Evolutionary conservation across 1,140 invertebrate genomes (phyloP), one percentile per base, ranked within the genome.

Genomic region (Tetramorium parvispinum): DNA sequence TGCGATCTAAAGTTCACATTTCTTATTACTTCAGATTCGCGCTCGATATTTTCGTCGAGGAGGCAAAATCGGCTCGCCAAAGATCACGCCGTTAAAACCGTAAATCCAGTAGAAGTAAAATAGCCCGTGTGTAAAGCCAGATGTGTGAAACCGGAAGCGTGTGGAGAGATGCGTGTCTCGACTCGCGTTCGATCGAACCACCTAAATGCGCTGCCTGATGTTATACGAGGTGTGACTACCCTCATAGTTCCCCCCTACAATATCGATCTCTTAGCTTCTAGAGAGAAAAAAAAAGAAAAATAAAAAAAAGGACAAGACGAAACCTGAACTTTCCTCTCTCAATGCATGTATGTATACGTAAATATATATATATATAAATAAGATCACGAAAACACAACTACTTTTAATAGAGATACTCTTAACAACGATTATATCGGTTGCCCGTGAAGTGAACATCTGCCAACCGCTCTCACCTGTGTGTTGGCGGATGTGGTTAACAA

Each of bases 401-500:
- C 83, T 68, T 24, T 68, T 68, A 68, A 68, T 68, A 68, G n/a
- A 68, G 6, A 46, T 68, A 68, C 65, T 90, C 78, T 87, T 87
- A 83, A 83, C 61, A 92, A 90, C 89, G 63, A 92, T 89, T 88
- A 88, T 65, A 90, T 92, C 85, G 91, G 85, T 93, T 92, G 89
- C 88, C 91, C 89, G 91, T 91, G 92, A 93, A 93, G 88, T 93
- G 92, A 93, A 94, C 92, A 94, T 94, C 91, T 94, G 92, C 92
- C 92, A 93, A 95, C 91, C 91, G 92, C 93, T 94, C 93, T 97
- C 97, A 89, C 97, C 97, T 85, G 97, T 98, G 93, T 98, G 97
- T 95, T 96, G 95, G 86, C 96, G 95, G 88, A 97, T 96, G 93
- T 97, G 97, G 93, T 98, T 97, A 89, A 97, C 97, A 89, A 98